Conservation (phyloP, 2,888 invertebrate species). For the Cynaeus angustus region DNA sequence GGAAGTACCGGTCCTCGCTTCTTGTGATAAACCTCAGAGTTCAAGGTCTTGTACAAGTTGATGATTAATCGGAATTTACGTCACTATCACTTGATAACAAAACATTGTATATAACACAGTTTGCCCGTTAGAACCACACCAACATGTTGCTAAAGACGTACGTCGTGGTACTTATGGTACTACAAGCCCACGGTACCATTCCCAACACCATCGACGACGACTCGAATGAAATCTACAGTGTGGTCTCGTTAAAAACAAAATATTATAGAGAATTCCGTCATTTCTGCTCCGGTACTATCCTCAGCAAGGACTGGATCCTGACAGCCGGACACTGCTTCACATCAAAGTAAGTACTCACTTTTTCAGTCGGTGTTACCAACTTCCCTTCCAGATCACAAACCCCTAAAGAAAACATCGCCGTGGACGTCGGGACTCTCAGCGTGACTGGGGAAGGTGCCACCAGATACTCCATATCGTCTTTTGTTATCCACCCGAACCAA, state of each 20-base stretch:
- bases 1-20: too few species aligned
- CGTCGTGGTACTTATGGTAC: too few species aligned
- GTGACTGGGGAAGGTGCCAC: not conserved
- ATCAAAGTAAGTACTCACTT: not conserved
- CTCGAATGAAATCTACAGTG: too few species aligned
- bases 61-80: too few species aligned
- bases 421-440: not conserved
- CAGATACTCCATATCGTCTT: not conserved
- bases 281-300: slow-evolving; percentile 20
- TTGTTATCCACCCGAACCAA: slow-evolving; percentile 7
- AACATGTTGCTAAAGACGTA: too few species aligned
- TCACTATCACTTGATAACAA: too few species aligned
- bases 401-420: not conserved
- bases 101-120: too few species aligned
- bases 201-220: too few species aligned
- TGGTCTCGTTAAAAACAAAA: not conserved
- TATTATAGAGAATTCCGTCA: not conserved
- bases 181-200: too few species aligned
- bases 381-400: not conserved
- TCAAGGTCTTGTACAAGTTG: too few species aligned
- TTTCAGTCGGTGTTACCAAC: not conserved
- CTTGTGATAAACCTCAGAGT: too few species aligned
- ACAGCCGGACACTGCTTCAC: slow-evolving; percentile 24
- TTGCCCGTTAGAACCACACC: too few species aligned
- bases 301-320: slow-evolving; percentile 11